Percentiles rank a stretch among this genome's conserved stretches.
Evolutionary conservation across 1,140 invertebrate genomes (phyloP).

Genomic region (Antheraea mylitta): DNA sequence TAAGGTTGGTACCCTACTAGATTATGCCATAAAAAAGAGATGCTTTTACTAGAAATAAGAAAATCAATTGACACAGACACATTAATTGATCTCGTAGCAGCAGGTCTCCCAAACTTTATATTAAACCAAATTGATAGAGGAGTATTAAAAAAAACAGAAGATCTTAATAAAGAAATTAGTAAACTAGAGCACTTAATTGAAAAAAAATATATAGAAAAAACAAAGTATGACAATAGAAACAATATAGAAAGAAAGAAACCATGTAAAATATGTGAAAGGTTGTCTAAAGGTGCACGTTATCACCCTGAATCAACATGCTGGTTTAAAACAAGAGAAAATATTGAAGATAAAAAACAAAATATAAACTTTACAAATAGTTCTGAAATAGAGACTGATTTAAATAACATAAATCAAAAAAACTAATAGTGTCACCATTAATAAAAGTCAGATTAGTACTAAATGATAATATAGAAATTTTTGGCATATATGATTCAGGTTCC

Average conservation of each 20-base stretch:
- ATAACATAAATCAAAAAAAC: slow-evolving; percentile 9
- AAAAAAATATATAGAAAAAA: slow-evolving; percentile 3
- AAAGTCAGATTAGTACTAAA: slow-evolving; percentile 13
- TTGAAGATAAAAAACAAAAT: not conserved
- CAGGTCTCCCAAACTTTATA: not conserved
- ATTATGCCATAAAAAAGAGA: slow-evolving; percentile 19
- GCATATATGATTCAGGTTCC: slow-evolving; percentile 11
- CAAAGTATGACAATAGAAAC: not conserved
- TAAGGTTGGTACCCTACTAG: not conserved
- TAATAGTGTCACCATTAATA: slow-evolving; percentile 13
- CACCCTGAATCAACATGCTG: slow-evolving; percentile 5
- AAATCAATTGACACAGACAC: slow-evolving; percentile 9
- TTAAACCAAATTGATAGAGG: slow-evolving; percentile 3
- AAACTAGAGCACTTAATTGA: slow-evolving; percentile 7
- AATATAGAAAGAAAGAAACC: not conserved
- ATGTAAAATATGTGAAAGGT: slow-evolving; percentile 5
- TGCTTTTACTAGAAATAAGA: slow-evolving; percentile 12
- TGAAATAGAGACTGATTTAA: slow-evolving; percentile 5
- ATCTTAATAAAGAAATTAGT: slow-evolving; percentile 1
- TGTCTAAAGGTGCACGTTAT: slow-evolving; percentile 1
- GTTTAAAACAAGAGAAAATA: slow-evolving; percentile 4
- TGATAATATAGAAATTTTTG: slow-evolving; percentile 2
- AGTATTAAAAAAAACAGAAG: not conserved
- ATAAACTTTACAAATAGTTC: slow-evolving; percentile 6
- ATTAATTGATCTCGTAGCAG: slow-evolving; percentile 7